phyloP scores from a whole-genome alignment of 2,888 invertebrate genomes.

The Thecocarcelia acutangulata region DNA sequence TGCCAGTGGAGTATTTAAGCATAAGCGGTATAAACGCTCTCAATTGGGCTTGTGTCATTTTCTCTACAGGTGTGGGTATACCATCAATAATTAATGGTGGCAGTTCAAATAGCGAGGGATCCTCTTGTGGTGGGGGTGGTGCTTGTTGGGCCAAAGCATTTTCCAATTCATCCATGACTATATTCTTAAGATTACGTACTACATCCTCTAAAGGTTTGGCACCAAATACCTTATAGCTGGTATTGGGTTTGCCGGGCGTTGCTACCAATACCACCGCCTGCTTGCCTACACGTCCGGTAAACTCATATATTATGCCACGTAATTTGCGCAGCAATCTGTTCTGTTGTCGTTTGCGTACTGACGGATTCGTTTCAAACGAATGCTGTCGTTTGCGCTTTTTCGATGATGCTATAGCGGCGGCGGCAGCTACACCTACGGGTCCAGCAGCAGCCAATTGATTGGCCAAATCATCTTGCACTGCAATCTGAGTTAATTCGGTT shows the following conservation, averaged over 20 bases:
- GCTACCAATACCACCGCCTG: constrained; percentile 98
- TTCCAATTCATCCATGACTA: constrained; percentile 97
- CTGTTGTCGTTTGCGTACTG: constrained; percentile 96
- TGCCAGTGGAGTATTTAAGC: constrained; percentile 97
- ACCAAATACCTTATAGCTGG: constrained; percentile 97
- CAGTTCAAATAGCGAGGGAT: constrained; percentile 95
- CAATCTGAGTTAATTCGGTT: constrained; percentile 89
- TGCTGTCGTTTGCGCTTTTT: constrained; percentile 97
- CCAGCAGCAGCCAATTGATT: constrained; percentile 98
- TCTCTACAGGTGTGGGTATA: constrained; percentile 98
- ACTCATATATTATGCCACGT: constrained; percentile 97
- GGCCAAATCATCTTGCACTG: constrained; percentile 91
- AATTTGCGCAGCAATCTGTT: constrained; percentile 94
- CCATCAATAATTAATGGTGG: constrained; percentile 98
- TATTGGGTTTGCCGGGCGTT: constrained; percentile 97
- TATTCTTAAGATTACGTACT: constrained; percentile 92
- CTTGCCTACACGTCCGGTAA: constrained; percentile 97
- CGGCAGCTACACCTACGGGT: constrained; percentile 97
- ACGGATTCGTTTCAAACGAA: constrained; percentile 98
- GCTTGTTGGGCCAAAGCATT: constrained; percentile 95
- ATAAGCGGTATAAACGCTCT: constrained; percentile 98
- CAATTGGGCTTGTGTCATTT: constrained; percentile 99
- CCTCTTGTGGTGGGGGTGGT: constrained; percentile 90
- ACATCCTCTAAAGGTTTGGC: constrained; percentile 98
- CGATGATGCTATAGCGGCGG: constrained; percentile 97